phyloP scores from a whole-genome alignment of 1,140 invertebrate species.

The Euura lappo region DNA sequence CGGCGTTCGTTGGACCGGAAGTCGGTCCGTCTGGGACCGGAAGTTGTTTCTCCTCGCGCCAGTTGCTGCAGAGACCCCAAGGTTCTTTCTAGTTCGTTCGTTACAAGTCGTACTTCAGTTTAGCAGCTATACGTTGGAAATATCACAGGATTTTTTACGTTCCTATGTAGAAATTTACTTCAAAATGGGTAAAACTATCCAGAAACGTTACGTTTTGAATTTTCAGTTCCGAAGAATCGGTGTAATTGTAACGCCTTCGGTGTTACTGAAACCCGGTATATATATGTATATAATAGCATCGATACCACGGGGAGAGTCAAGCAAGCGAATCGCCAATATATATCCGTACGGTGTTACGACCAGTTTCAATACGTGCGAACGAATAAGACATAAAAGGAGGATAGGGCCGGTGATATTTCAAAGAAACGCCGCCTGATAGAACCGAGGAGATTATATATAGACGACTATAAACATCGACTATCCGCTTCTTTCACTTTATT shows the following conservation, averaged over 20 bases:
- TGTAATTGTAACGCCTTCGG: background rate
- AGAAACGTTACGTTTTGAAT: too few relatives aligned
- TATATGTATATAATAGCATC: too few relatives aligned
- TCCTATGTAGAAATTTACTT: too few relatives aligned
- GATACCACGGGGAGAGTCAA: background rate
- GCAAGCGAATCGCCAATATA: background rate
- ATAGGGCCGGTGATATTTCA: background rate
- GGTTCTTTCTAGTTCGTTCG: too few relatives aligned
- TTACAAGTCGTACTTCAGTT: too few relatives aligned
- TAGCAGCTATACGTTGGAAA: too few relatives aligned
- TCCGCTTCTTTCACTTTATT: too few relatives aligned
- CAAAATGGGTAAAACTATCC: too few relatives aligned
- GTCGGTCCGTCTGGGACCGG: background rate
- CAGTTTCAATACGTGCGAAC: background rate
- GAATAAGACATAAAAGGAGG: background rate
- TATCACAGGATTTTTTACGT: too few relatives aligned
- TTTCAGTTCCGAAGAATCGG: too few relatives aligned
- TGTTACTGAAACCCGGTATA: background rate
- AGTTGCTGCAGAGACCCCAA: background rate
- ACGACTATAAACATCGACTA: background rate
- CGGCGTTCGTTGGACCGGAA: background rate
- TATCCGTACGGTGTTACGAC: background rate
- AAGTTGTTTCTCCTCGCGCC: conserved; percentile 6
- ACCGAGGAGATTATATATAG: background rate
- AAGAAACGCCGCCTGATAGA: conserved; percentile 1